phyloP scores from a whole-genome alignment of 2,797 vertebrate genomes.

The Hirundo rustica region DNA sequence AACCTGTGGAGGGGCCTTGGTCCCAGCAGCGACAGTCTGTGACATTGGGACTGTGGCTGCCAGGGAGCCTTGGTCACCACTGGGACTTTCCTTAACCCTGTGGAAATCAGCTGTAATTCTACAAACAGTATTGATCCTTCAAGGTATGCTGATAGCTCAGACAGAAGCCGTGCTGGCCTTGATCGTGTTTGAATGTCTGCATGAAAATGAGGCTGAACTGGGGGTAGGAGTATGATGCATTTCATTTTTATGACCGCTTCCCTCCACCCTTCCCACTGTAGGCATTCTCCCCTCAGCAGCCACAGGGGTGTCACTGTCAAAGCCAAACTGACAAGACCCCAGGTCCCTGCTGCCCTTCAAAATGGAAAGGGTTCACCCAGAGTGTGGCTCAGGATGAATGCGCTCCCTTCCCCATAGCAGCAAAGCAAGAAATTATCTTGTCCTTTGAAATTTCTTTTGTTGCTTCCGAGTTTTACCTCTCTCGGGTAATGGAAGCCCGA shows the following conservation, averaged over 20 bases:
- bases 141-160: fast-evolving
- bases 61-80: fast-evolving
- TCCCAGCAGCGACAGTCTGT: neutral
- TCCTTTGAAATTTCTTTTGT: neutral
- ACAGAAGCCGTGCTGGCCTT: neutral
- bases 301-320: neutral
- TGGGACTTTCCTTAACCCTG: neutral
- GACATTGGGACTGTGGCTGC: neutral
- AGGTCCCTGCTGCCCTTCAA: neutral
- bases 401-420: neutral
- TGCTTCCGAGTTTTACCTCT: neutral
- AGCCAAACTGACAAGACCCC: neutral
- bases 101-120: neutral
- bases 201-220: neutral
- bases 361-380: neutral
- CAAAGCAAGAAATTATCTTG: neutral
- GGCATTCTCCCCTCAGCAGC: neutral
- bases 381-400: neutral
- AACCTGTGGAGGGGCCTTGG: fast-evolving
- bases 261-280: neutral
- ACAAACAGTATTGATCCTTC: neutral
- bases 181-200: neutral
- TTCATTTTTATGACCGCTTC: neutral
- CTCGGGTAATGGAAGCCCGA: neutral
- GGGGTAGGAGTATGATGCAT: neutral